A percentile compares a stretch with the other conserved stretches of the same genome.
Evolutionary conservation across 2,888 invertebrate genomes (phyloP).

Genomic region (Leptura quadrifasciata): DNA sequence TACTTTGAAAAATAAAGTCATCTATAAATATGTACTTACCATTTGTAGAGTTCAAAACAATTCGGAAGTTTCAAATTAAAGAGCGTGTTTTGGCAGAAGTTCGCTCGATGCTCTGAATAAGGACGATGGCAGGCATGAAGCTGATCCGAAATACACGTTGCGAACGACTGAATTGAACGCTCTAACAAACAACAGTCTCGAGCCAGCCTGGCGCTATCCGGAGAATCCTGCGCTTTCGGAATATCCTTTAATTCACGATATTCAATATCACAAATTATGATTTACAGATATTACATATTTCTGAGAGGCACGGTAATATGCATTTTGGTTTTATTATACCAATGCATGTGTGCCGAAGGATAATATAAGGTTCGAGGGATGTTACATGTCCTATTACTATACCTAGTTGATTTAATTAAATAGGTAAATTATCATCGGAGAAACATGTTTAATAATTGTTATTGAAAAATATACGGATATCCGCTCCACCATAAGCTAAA

Average conservation of each 20-base stretch:
- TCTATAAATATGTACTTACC: slow-evolving; percentile 13
- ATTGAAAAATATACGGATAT: no score
- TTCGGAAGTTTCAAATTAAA: slow-evolving; percentile 20
- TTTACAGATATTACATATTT: slow-evolving; percentile 34
- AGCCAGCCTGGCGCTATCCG: slow-evolving; percentile 53
- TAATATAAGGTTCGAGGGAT: no score
- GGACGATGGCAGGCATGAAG: slow-evolving; percentile 21
- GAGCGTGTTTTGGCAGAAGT: slow-evolving; percentile 17
- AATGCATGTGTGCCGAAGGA: no score
- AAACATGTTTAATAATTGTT: no score
- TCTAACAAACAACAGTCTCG: slow-evolving; percentile 46
- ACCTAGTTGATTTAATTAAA: no score
- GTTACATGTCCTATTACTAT: no score
- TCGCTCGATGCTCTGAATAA: slow-evolving; percentile 13
- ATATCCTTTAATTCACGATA: slow-evolving; percentile 53
- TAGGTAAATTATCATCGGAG: no score
- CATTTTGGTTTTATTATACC: not conserved
- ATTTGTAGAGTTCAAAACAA: slow-evolving; percentile 23
- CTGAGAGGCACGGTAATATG: not conserved
- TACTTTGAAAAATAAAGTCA: not conserved
- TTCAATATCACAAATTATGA: slow-evolving; percentile 53
- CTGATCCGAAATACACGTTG: slow-evolving; percentile 44
- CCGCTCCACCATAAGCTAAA: no score
- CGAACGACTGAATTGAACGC: slow-evolving; percentile 49
- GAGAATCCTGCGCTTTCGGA: slow-evolving; percentile 54